Percentiles rank a stretch among this genome's conserved stretches.
Evolutionary conservation across 2,888 invertebrate genomes (phyloP).

Genomic region (Melieria crassipennis): DNA sequence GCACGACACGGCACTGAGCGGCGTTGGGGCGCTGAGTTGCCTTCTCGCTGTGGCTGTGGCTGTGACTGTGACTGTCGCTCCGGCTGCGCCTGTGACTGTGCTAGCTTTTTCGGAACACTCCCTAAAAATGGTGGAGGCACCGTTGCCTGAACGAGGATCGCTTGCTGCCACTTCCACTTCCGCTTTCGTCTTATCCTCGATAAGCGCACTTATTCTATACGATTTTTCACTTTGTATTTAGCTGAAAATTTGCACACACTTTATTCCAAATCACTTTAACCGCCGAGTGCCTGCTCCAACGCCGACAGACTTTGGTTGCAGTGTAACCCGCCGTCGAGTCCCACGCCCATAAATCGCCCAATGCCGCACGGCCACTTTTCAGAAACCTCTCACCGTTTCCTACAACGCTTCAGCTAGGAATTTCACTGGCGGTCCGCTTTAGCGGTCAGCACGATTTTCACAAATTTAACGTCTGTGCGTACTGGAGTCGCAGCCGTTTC

Average conservation of each 20-base stretch:
- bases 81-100: slow-evolving; percentile 11
- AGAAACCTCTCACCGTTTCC: not conserved
- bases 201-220: not conserved
- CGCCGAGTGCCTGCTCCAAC: too few relatives aligned
- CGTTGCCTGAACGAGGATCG: slow-evolving; percentile 10
- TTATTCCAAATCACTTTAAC: too few relatives aligned
- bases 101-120: slow-evolving; percentile 13
- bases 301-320: too few relatives aligned
- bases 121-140: slow-evolving; percentile 3
- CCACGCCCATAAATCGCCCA: not conserved
- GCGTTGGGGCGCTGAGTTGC: slow-evolving; percentile 3
- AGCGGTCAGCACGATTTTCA: slow-evolving; percentile 12
- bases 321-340: too few relatives aligned
- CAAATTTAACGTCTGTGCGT: slow-evolving; percentile 41
- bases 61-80: slow-evolving; percentile 3
- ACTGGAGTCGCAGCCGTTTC: slow-evolving; percentile 35
- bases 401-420: not conserved
- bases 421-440: not conserved
- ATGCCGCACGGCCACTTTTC: too few relatives aligned
- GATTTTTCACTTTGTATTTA: too few relatives aligned
- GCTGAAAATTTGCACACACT: too few relatives aligned
- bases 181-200: not conserved
- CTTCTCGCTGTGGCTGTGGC: not conserved
- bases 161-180: not conserved
- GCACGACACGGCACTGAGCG: slow-evolving; percentile 1